Conservation (phyloP, 2,888 invertebrate species). For the Brassicogethes aeneus region DNA sequence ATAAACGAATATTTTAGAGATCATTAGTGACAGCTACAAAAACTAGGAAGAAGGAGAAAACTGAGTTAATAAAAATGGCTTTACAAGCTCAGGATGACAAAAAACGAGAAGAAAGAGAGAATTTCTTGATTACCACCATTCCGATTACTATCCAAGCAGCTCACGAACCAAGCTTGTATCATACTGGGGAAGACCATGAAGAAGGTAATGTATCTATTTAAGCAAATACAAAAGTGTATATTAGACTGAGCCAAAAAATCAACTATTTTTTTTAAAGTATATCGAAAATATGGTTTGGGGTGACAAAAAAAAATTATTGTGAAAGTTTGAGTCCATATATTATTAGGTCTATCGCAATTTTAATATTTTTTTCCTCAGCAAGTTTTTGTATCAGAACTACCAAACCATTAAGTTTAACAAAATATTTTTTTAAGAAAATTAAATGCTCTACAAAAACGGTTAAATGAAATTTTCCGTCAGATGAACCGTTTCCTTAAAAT, state of each 20-base stretch:
- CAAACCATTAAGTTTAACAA: no score
- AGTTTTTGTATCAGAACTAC: no score
- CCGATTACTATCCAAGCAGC: constrained; percentile 93
- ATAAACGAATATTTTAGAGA: constrained; percentile 46
- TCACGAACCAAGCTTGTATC: constrained; percentile 87
- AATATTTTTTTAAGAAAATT: no score
- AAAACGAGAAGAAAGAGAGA: constrained; percentile 87
- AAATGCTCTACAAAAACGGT: no score
- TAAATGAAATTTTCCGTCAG: no score
- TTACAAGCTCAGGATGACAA: constrained; percentile 94
- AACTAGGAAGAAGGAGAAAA: constrained; percentile 97
- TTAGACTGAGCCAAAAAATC: no score
- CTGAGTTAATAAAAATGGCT: constrained; percentile 93
- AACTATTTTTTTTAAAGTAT: no score
- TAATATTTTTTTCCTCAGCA: no score
- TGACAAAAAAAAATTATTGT: no score
- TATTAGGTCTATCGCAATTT: no score
- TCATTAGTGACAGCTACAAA: constrained; percentile 97
- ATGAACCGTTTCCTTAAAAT: no score
- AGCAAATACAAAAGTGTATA: not conserved
- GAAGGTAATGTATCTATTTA: constrained; percentile 60
- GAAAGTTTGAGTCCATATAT: not conserved
- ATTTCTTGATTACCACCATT: constrained; percentile 91
- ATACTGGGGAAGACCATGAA: constrained; percentile 77
- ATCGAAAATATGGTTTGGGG: no score